A percentile compares a stretch with the other conserved stretches of the same genome.
Conservation (phyloP, 2,888 invertebrate species). For the Trissolcus japonicus region DNA sequence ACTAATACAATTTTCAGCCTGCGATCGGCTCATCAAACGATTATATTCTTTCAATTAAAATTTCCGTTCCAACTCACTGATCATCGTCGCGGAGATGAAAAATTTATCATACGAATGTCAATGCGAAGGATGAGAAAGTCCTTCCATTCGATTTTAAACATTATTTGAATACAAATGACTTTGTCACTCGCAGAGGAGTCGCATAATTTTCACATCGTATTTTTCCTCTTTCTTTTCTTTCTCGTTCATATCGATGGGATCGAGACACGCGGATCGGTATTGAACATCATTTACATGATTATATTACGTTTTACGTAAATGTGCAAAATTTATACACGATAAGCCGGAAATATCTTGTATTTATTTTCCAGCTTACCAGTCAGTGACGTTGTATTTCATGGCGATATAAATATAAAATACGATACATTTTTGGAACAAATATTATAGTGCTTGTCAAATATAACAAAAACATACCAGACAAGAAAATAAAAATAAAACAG, state of each 20-base stretch:
- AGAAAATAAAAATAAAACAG: no score
- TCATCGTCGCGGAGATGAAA: background rate
- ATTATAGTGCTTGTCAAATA: background rate
- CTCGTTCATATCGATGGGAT: conserved; percentile 13
- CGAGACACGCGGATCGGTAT: conserved; percentile 2
- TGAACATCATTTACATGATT: conserved; percentile 17
- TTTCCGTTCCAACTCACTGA: conserved; percentile 15
- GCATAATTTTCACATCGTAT: conserved; percentile 12
- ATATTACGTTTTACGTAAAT: conserved; percentile 2
- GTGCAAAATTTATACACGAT: conserved; percentile 1
- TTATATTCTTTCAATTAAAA: conserved; percentile 27
- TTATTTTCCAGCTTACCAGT: background rate
- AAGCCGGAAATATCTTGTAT: conserved; percentile 1
- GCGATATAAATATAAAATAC: no score
- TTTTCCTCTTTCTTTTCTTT: conserved; percentile 8
- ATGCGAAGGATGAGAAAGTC: conserved; percentile 6
- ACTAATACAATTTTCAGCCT: background rate
- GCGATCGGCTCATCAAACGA: conserved; percentile 1
- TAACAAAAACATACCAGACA: no score
- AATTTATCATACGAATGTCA: background rate
- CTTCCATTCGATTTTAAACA: conserved; percentile 6
- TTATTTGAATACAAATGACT: conserved; percentile 26
- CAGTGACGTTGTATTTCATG: no score
- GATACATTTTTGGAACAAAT: background rate
- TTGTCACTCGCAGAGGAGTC: background rate